Evolutionary conservation across 2,888 invertebrate genomes (phyloP), one percentile per base, ranked within the genome.

Genomic region (Cephus runcator): DNA sequence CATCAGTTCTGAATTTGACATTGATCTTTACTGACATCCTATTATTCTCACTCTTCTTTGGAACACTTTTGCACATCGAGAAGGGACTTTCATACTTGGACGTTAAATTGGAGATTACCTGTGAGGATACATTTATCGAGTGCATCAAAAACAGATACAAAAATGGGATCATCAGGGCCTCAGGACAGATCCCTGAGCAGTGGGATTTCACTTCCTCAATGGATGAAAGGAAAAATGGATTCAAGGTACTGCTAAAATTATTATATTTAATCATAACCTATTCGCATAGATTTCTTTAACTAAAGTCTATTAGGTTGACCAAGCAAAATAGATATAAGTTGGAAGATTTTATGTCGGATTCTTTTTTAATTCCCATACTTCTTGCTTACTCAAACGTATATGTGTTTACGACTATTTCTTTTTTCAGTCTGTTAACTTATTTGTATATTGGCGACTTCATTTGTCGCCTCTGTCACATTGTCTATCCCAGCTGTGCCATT

Each of bases 151-250:
- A 6, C 23, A 40, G 76, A 79, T 23, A 73, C 40, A 23, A 84
- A 79, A 79, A 91, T 91, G 91, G 90, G 89, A 33, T 89, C 90
- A 9, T 87, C 91, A 3, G 83, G 87, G 79, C 89, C 88, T 40
- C 85, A 87, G 69, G 91, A 91, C 71, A 88, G 87, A 80, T 90
- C 89, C 12, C 84, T 91, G 4, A 84, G 87, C 73, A 83, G 85
- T 75, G 95, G 94, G 85, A 93, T 95, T 83, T 93, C 94, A 75
- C 91, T 95, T 81, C 95, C 96, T 3, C 94, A 94, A 87, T 96
- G 96, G 96, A 95, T 96, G 95, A 95, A 95, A 91, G 93, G 92
- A 77, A 95, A 93, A 92, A 93, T 94, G 83, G 94, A 94, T 83
- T 91, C 89, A 81, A 93, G 92, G 94, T 94, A 87, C 23, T 23